phyloP scores from a whole-genome alignment of 2,797 vertebrate species.

The Chaunax sp. region DNA sequence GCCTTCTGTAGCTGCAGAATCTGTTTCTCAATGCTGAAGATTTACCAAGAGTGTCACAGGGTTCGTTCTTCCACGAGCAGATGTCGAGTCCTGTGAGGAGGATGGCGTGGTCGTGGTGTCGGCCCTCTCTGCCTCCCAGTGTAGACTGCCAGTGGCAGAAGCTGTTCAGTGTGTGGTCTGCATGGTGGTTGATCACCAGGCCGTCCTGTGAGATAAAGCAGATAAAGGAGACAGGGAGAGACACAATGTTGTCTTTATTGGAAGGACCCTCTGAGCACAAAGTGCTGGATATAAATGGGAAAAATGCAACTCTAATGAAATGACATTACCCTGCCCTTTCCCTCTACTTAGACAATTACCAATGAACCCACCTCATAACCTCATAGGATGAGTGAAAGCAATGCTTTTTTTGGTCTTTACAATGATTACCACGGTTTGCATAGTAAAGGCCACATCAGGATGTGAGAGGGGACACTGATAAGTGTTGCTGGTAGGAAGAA shows the following conservation, averaged over 20 bases:
- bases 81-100: constrained; percentile 93
- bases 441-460: constrained; percentile 9
- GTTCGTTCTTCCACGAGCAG: constrained; percentile 95
- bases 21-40: neutral
- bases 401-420: constrained; percentile 4
- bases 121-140: constrained; percentile 86
- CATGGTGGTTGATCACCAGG: constrained; percentile 90
- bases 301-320: neutral
- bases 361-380: neutral
- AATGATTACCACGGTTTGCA: neutral
- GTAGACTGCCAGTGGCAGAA: constrained; percentile 95
- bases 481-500: constrained; percentile 24
- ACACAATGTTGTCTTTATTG: neutral
- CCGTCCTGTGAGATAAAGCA: constrained; percentile 82
- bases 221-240: constrained; percentile 17
- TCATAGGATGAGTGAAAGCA: neutral
- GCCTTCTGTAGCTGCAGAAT: neutral
- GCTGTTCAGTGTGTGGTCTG: constrained; percentile 92
- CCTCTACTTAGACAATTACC: neutral
- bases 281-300: neutral
- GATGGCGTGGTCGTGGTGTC: constrained; percentile 91
- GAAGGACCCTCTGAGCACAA: constrained; percentile 6
- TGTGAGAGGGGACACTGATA: constrained; percentile 29
- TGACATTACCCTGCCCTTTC: neutral
- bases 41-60: constrained; percentile 91